phyloP scores from a whole-genome alignment of 2,888 invertebrate species.

The Spilosoma lubricipeda region DNA sequence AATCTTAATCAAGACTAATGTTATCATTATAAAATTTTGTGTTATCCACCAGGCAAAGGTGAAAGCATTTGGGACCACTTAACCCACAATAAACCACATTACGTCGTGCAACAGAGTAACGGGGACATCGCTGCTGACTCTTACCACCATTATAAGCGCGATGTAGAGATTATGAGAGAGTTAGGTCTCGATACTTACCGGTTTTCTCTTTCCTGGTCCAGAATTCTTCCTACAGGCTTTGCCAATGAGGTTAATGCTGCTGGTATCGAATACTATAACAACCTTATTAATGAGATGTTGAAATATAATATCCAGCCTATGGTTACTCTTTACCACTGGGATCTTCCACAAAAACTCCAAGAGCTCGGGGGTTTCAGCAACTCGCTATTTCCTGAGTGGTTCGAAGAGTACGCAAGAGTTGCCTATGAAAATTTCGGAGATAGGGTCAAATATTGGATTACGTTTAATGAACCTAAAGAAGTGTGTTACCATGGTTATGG shows the following conservation, averaged over 20 bases:
- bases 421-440: conserved; percentile 77
- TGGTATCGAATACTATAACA: conserved; percentile 88
- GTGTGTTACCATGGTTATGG: conserved; percentile 78
- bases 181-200: conserved; percentile 80
- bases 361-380: conserved; percentile 84
- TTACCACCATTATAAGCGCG: conserved; percentile 86
- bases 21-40: not conserved
- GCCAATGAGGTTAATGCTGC: conserved; percentile 81
- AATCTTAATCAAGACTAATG: not conserved
- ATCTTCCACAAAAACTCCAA: conserved; percentile 82
- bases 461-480: conserved; percentile 85
- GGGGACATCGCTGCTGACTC: conserved; percentile 87
- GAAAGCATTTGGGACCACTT: conserved; percentile 66
- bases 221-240: conserved; percentile 87
- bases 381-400: conserved; percentile 73
- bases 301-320: conserved; percentile 87
- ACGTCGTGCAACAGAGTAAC: conserved; percentile 68
- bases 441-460: conserved; percentile 84
- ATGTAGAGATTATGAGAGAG: conserved; percentile 76
- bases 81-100: conserved; percentile 56
- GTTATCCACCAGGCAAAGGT: conserved; percentile 53
- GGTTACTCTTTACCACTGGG: conserved; percentile 85
- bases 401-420: conserved; percentile 78
- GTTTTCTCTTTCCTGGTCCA: conserved; percentile 87
- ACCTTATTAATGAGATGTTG: conserved; percentile 87